phyloP scores from a whole-genome alignment of 2,797 vertebrate genomes.

The Phyllotis vaccarum region DNA sequence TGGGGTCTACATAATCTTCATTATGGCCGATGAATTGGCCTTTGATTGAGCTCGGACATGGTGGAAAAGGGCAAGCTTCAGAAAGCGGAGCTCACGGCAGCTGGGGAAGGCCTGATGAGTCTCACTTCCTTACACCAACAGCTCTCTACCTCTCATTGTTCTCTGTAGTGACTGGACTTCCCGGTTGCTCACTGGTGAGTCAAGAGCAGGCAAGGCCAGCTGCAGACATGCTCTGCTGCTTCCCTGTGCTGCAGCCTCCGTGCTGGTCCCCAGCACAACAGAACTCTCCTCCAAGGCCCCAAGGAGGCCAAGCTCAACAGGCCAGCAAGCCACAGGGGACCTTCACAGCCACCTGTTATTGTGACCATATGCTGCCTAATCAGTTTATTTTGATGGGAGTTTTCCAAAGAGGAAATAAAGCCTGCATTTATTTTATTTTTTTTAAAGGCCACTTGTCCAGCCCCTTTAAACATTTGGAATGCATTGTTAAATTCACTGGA shows the following conservation, averaged over 20 bases:
- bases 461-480: conserved; percentile 46
- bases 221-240: conserved; percentile 80
- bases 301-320: background rate
- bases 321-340: conserved; percentile 74
- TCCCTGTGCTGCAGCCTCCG: background rate
- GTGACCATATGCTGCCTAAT: conserved; percentile 64
- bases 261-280: background rate
- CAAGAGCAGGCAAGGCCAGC: conserved; percentile 82
- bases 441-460: background rate
- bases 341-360: conserved; percentile 65
- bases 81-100: background rate
- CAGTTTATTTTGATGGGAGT: conserved; percentile 74
- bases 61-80: background rate
- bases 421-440: conserved; percentile 62
- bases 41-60: background rate
- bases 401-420: conserved; percentile 77
- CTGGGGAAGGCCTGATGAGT: conserved; percentile 65
- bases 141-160: conserved; percentile 75
- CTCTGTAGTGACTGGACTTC: conserved; percentile 81
- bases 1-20: background rate
- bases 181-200: conserved; percentile 83
- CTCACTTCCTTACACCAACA: conserved; percentile 79
- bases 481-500: conserved; percentile 31
- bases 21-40: background rate
- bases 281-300: conserved; percentile 36